Conservation (phyloP, 2,797 vertebrate species). For the Menidia menidia region DNA sequence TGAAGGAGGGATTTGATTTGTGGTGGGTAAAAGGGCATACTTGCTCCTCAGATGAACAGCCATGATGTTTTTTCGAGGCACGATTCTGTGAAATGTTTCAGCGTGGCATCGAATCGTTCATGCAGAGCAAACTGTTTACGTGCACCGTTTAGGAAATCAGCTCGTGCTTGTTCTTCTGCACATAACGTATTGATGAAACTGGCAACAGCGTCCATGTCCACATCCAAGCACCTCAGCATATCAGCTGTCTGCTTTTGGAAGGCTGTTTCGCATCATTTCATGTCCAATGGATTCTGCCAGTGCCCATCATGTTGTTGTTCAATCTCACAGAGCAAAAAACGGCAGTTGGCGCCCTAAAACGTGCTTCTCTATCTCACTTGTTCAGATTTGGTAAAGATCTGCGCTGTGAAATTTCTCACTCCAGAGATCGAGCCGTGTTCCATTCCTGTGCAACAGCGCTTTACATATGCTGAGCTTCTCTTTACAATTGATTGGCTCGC, state of each 20-base stretch:
- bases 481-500: neutral
- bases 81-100: slow-evolving; percentile 14
- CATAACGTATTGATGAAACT: slow-evolving; percentile 1
- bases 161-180: neutral
- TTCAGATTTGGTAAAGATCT: too few species aligned
- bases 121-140: neutral
- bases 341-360: too few species aligned
- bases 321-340: too few species aligned
- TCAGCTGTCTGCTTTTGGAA: too few species aligned
- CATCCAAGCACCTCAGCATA: neutral
- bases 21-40: neutral
- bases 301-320: too few species aligned
- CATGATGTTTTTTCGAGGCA: neutral
- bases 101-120: neutral
- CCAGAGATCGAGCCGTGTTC: too few species aligned
- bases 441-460: neutral
- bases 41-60: slow-evolving; percentile 7
- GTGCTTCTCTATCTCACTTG: too few species aligned
- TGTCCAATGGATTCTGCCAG: too few species aligned
- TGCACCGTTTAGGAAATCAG: neutral
- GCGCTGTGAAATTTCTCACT: too few species aligned
- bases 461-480: neutral
- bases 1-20: slow-evolving; percentile 11
- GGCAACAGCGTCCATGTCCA: neutral
- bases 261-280: too few species aligned